Percentiles rank a stretch among this genome's conserved stretches.
Evolutionary conservation across 2,888 invertebrate genomes (phyloP).

Genomic region (Eueremaeus valkanovi): DNA sequence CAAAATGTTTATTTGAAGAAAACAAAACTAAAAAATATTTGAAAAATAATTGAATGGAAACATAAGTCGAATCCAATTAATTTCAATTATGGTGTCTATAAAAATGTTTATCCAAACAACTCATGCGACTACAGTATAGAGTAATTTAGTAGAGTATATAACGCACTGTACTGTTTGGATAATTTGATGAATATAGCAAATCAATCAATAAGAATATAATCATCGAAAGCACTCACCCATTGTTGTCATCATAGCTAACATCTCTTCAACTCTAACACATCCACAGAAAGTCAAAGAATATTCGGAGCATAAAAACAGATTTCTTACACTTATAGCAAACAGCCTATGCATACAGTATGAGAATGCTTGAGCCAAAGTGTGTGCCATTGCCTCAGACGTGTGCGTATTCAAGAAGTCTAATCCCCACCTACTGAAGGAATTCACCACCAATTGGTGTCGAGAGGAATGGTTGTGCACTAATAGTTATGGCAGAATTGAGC

Average conservation of each 20-base stretch:
- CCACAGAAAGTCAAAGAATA: not conserved
- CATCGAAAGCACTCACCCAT: conserved; percentile 13
- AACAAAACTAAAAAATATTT: too few relatives aligned
- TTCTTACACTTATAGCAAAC: not conserved
- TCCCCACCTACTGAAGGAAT: conserved; percentile 9
- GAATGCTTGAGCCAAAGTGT: not conserved
- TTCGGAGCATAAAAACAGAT: not conserved
- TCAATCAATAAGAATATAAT: not conserved
- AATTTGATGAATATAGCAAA: too few relatives aligned
- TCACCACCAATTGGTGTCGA: conserved; percentile 21
- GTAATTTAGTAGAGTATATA: too few relatives aligned
- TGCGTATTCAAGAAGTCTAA: not conserved
- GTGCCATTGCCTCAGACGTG: not conserved
- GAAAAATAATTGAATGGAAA: too few relatives aligned
- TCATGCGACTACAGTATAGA: too few relatives aligned
- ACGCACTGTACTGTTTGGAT: too few relatives aligned
- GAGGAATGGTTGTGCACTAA: not conserved
- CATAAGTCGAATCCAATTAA: too few relatives aligned
- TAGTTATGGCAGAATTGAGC: not conserved
- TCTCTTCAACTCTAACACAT: conserved; percentile 5
- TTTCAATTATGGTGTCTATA: too few relatives aligned
- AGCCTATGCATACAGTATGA: not conserved
- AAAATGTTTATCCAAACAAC: too few relatives aligned
- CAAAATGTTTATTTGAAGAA: too few relatives aligned
- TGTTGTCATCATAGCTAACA: conserved; percentile 11